These are phyloP conservation scores for Drosophila mayri DNA, from an alignment of 1,140 invertebrate species.

Conservation along the genomic window DNA sequence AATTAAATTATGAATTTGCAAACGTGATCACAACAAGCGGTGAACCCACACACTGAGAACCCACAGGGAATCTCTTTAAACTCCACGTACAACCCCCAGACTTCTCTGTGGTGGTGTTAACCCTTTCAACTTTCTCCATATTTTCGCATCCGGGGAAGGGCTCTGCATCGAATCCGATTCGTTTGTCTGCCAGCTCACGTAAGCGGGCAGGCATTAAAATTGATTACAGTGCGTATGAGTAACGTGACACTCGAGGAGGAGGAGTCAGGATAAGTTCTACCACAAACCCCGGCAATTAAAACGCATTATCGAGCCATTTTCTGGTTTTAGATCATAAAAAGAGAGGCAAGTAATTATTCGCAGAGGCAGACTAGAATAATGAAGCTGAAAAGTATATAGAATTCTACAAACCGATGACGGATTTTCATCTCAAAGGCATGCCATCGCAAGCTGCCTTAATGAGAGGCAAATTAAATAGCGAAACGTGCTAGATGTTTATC, in stretches of 20 bases:
- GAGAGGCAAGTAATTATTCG: constrained; percentile 18
- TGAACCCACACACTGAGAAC: constrained; percentile 3
- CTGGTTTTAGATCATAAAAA: constrained; percentile 1
- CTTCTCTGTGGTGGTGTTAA: constrained; percentile 12
- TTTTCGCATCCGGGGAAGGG: constrained; percentile 18
- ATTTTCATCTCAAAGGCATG: constrained; percentile 32
- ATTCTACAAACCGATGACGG: constrained; percentile 24
- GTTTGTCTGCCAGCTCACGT: constrained; percentile 69
- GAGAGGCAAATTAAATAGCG: constrained; percentile 70
- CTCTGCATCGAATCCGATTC: constrained; percentile 10
- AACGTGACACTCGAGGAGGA: constrained; percentile 50
- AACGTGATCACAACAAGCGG: constrained; percentile 63
- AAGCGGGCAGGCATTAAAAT: constrained; percentile 68
- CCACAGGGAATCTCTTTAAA: constrained; percentile 33
- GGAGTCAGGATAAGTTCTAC: constrained; percentile 20
- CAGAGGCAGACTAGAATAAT: neutral
- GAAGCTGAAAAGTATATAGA: neutral
- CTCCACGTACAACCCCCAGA: constrained; percentile 32
- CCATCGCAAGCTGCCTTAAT: constrained; percentile 63
- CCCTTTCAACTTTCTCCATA: constrained; percentile 71
- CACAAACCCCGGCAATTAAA: constrained; percentile 56
- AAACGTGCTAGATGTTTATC: constrained; percentile 79
- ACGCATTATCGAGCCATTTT: constrained; percentile 47
- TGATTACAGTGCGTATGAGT: constrained; percentile 75
- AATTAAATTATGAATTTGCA: constrained; percentile 75